Evolutionary conservation across 1,140 invertebrate genomes (phyloP).

Genomic region (Ostrea denselamellosa): DNA sequence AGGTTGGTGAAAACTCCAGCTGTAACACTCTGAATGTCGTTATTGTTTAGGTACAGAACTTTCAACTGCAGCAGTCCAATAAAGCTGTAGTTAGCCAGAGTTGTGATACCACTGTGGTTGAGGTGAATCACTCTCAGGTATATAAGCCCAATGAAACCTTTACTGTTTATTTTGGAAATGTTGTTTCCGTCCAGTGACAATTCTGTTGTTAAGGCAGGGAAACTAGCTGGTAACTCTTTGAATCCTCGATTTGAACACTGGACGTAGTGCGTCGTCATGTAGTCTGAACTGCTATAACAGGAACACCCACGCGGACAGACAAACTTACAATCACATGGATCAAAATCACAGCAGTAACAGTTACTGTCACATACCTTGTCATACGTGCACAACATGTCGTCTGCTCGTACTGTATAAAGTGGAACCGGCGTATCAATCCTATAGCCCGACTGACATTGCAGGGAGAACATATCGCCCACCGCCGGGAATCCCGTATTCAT

Average conservation of each 20-base stretch:
- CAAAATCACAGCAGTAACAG: slow-evolving; percentile 64
- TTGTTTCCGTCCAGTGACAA: slow-evolving; percentile 66
- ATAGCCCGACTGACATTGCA: slow-evolving; percentile 57
- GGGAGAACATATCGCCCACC: slow-evolving; percentile 52
- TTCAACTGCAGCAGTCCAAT: slow-evolving; percentile 55
- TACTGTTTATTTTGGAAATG: slow-evolving; percentile 48
- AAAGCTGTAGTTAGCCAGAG: slow-evolving; percentile 63
- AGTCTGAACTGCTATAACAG: slow-evolving; percentile 52
- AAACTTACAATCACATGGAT: slow-evolving; percentile 27
- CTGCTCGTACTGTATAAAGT: slow-evolving; percentile 39
- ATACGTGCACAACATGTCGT: slow-evolving; percentile 66
- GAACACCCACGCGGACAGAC: slow-evolving; percentile 52
- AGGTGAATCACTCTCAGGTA: slow-evolving; percentile 58
- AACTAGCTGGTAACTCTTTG: slow-evolving; percentile 50
- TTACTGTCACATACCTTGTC: slow-evolving; percentile 52
- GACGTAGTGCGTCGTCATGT: slow-evolving; percentile 43
- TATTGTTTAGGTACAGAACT: slow-evolving; percentile 62
- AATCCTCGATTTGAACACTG: slow-evolving; percentile 57
- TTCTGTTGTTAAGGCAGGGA: slow-evolving; percentile 62
- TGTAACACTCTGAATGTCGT: slow-evolving; percentile 54
- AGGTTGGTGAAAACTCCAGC: slow-evolving; percentile 56
- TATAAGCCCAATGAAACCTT: slow-evolving; percentile 57
- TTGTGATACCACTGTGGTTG: slow-evolving; percentile 63
- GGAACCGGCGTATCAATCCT: slow-evolving; percentile 30
- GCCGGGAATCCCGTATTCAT: slow-evolving; percentile 51